phyloP scores from a whole-genome alignment of 1,140 invertebrate species.

The Orchestia grillus region DNA sequence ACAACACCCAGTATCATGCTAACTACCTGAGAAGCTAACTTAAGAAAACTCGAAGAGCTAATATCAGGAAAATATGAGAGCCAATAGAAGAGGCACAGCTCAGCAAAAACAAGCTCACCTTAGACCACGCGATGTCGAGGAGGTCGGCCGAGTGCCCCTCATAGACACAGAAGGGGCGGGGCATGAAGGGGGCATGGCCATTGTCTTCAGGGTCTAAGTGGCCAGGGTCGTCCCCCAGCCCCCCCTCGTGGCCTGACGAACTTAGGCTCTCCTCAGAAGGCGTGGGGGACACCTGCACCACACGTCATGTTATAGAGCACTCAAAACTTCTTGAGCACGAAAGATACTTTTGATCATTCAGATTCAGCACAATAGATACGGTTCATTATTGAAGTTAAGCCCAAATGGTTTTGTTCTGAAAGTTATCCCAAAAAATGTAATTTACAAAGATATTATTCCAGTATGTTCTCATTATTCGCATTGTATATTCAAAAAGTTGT shows the following conservation, averaged over 20 bases:
- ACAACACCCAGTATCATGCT: too few species aligned
- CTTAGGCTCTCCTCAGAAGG: conserved; percentile 89
- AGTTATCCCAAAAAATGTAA: not conserved
- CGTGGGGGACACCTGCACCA: conserved; percentile 81
- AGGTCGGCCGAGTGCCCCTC: conserved; percentile 96
- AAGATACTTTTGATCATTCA: too few species aligned
- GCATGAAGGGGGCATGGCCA: conserved; percentile 84
- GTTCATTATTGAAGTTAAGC: too few species aligned
- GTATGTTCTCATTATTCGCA: not conserved
- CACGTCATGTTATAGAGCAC: not conserved
- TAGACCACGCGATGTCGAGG: conserved; percentile 97
- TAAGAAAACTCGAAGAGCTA: not conserved
- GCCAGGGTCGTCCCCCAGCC: conserved; percentile 70
- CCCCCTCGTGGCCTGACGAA: conserved; percentile 73
- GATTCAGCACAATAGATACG: too few species aligned
- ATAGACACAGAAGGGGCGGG: conserved; percentile 94
- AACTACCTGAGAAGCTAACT: too few species aligned
- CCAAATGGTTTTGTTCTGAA: not conserved
- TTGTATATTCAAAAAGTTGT: not conserved
- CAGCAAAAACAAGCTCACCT: conserved; percentile 72
- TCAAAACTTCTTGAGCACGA: too few species aligned
- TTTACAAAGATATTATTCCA: not conserved
- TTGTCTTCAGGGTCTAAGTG: conserved; percentile 69
- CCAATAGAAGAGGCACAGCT: not conserved
- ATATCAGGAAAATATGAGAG: not conserved